Percentiles rank a stretch among this genome's conserved stretches.
These are phyloP conservation scores for Luperina testacea DNA, from an alignment of 2,888 invertebrate species.

Conservation along the genomic window DNA sequence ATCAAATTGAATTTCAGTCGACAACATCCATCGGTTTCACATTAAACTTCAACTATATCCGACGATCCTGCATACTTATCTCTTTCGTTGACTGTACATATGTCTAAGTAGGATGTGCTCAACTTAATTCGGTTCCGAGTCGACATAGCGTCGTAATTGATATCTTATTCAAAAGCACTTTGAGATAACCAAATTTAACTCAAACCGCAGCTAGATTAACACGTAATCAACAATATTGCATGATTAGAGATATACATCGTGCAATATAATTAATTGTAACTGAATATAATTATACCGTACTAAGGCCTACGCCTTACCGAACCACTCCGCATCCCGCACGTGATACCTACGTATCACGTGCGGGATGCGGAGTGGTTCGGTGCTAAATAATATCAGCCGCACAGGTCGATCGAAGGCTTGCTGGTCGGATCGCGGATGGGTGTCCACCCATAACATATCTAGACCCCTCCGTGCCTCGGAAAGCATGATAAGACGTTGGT, in stretches of 20 bases:
- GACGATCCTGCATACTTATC: no score
- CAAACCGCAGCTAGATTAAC: constrained; percentile 47
- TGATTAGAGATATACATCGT: constrained; percentile 16
- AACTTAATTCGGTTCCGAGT: constrained; percentile 45
- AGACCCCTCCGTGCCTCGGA: neutral
- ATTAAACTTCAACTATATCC: no score
- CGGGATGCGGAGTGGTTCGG: neutral
- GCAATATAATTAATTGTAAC: constrained; percentile 29
- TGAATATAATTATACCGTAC: neutral
- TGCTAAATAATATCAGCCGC: neutral
- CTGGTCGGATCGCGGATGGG: neutral
- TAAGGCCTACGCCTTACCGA: no score
- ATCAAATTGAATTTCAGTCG: no score
- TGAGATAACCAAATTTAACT: constrained; percentile 47
- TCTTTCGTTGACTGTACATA: no score
- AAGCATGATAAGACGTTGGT: neutral
- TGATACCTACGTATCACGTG: neutral
- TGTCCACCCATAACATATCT: neutral
- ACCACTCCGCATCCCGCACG: no score
- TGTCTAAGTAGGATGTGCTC: constrained; percentile 1
- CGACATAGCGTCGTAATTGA: constrained; percentile 47
- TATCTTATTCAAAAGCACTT: constrained; percentile 59
- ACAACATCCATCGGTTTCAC: no score
- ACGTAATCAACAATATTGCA: constrained; percentile 49
- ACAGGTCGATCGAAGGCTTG: neutral